Evolutionary conservation across 2,888 invertebrate species (phyloP), one percentile per base, ranked within the genome.

Genomic region (Lumbricus terrestris): DNA sequence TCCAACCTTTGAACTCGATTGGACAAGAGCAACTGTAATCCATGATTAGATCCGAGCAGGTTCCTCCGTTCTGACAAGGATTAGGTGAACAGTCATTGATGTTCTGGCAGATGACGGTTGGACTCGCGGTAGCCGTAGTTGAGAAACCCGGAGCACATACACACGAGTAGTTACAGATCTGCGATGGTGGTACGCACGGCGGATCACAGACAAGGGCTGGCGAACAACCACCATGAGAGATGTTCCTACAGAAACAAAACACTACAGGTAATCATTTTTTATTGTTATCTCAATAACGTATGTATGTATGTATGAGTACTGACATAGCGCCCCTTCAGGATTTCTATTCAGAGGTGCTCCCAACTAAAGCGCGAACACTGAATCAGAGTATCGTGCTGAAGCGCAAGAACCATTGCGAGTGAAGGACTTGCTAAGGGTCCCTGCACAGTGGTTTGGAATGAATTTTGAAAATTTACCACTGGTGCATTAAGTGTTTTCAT

Each of bases 1-100:
- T 11, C 69, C n/a, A 16, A 91, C 92, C 91, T 91, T 91, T 92
- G 88, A 90, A 92, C 40, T 89, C 91, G 20, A 90, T 35, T 3
- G 91, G 82, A 94, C 99, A 99, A 90, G 97, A 96, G 93, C 99
- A 99, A 93, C 97, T 97, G 95, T 98, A 98, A 4, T 97, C 97
- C 93, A 97, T 97, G 34, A 98, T 96, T 54, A 97, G 96, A 94
- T 98, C 98, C 90, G 96, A 96, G 94, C 98, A 98, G 1, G 97
- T 96, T 18, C 98, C 94, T n/a, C 92, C 93, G 85, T 93, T 92
- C 18, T 90, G 85, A 89, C 93, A 93, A 16, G 92, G 92, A 40
- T 91, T 82, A 2, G 90, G 69, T 16, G 33, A 23, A 82, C 92
- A 92, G 91, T 92, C 92, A 90, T 92, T 88, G 82, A 92, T 92